These are phyloP conservation scores for Xestia xanthographa DNA, from an alignment of 2,888 invertebrate genomes.

Conservation along the genomic window DNA sequence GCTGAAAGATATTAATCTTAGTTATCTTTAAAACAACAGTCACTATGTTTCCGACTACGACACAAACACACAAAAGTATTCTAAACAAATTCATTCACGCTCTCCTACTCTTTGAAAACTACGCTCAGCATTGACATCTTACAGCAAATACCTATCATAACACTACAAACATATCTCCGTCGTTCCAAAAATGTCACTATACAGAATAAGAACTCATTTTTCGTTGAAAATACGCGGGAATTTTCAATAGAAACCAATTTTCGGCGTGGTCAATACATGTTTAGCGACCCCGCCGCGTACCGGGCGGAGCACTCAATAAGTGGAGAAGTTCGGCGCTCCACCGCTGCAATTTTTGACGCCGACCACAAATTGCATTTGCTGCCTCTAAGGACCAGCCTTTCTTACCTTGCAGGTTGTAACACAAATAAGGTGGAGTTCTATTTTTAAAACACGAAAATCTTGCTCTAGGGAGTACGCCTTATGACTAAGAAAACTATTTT, in stretches of 20 bases:
- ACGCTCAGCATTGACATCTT: background rate
- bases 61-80: background rate
- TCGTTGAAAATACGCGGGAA: conserved; percentile 57
- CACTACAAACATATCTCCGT: conserved; percentile 23
- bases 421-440: conserved; percentile 7
- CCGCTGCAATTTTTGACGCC: conserved; percentile 78
- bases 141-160: conserved; percentile 37
- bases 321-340: conserved; percentile 74
- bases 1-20: background rate
- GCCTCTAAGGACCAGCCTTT: conserved; percentile 70
- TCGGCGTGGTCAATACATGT: conserved; percentile 73
- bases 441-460: conserved; percentile 17
- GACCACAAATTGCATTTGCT: conserved; percentile 84
- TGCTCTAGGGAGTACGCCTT: background rate
- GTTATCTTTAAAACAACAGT: background rate
- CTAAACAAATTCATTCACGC: conserved; percentile 4
- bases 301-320: conserved; percentile 74
- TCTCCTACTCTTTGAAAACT: background rate
- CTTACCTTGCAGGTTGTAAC: conserved; percentile 44
- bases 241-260: conserved; percentile 78
- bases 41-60: background rate
- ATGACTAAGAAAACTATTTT: background rate
- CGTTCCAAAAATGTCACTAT: conserved; percentile 48
- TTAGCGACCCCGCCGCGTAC: conserved; percentile 66
- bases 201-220: conserved; percentile 56